phyloP scores from a whole-genome alignment of 2,888 invertebrate genomes.

The Erebia ligea region DNA sequence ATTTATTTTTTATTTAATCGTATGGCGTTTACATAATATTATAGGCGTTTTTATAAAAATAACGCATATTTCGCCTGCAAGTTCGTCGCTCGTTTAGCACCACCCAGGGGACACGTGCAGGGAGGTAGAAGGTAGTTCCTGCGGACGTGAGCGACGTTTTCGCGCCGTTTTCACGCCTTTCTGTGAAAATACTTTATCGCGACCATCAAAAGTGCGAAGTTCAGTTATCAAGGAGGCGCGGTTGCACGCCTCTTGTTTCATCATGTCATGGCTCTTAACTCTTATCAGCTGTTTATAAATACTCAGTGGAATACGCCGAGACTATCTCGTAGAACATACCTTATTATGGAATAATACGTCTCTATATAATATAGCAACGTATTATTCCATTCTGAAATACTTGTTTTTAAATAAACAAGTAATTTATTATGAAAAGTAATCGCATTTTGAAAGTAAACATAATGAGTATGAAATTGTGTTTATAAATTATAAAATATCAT shows the following conservation, averaged over 20 bases:
- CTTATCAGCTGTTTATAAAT: conserved; percentile 17
- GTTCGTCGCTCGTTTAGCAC: too few species aligned
- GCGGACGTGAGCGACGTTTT: too few species aligned
- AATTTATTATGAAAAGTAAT: conserved; percentile 4
- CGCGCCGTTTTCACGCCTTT: too few species aligned
- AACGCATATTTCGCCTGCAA: too few species aligned
- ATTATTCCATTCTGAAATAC: too few species aligned
- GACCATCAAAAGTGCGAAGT: conserved; percentile 40
- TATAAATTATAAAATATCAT: not conserved
- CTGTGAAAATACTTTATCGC: conserved; percentile 15
- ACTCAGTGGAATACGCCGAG: conserved; percentile 25
- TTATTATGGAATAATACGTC: not conserved
- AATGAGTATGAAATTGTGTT: not conserved
- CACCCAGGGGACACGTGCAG: too few species aligned
- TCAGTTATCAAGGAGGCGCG: conserved; percentile 52
- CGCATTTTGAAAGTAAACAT: not conserved
- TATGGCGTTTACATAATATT: too few species aligned
- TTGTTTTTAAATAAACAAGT: not conserved
- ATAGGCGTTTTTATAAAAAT: too few species aligned
- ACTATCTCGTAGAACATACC: too few species aligned
- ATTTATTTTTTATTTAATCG: too few species aligned
- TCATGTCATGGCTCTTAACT: conserved; percentile 43
- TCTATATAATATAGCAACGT: not conserved
- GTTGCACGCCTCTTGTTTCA: conserved; percentile 54
- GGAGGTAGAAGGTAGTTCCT: too few species aligned